Evolutionary conservation across 2,888 invertebrate species (phyloP), one percentile per base, ranked within the genome.

Genomic region (Agrochola litura): DNA sequence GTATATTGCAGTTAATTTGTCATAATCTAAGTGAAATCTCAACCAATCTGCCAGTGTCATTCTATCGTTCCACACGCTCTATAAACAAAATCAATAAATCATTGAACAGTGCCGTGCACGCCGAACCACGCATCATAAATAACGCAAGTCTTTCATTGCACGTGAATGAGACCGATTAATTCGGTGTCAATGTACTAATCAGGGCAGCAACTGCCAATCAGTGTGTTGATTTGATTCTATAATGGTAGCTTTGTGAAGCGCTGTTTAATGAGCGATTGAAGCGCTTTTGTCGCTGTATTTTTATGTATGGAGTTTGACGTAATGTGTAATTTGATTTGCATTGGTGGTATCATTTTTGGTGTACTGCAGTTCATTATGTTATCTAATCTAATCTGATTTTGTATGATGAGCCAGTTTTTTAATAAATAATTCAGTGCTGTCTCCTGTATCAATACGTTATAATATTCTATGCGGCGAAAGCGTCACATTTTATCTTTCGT

Each of bases 121-220:
- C 73, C 43, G 78, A 83, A 73, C 22, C 76, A 76, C 72, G 81
- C 71, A 63, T 77, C 68, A 84, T 86, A 84, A 81, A 86, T 86
- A 88, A 86, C 73, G 77, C 65, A 46, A 85, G 79, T 88, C 87
- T 89, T 88, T 88, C 84, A 87, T 86, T 88, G 86, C 77, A 79
- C 75, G 82, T 81, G 82, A 89, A 89, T 84, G 85, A 67, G 82
- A 85, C 73, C 78, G 84, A 88, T 83, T 90, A 88, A 86, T 89
- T 86, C 77, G 86, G 89, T 91, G 93, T 93, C 94, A 94, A 92
- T 92, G 92, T 93, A 93, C 95, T 92, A 92, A 92, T 91, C 91
- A 91, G 89, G 90, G 87, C 90, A 90, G 88, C 88, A 88, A 91
- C 87, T 90, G 86, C 86, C 90, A 92, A 92, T 93, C 88, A 81